Conservation (phyloP, 92 coral and sea anemone species). For the Epizoanthus rinbou region DNA sequence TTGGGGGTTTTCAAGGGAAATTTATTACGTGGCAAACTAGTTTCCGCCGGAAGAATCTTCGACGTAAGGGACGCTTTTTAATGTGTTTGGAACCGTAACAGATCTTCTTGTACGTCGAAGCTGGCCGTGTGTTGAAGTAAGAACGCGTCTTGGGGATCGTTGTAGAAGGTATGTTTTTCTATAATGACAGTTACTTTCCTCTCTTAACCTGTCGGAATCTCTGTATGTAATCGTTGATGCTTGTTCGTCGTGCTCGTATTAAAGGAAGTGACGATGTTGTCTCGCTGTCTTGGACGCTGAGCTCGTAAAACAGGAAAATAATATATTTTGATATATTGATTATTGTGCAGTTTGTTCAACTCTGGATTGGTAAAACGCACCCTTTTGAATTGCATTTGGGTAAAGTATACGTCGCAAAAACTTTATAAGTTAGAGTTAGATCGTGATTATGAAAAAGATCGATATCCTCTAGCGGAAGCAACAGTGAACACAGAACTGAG, state of each 20-base stretch:
- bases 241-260: not conserved
- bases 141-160: not conserved
- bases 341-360: constrained; percentile 2
- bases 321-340: too few relatives aligned
- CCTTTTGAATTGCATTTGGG: not conserved
- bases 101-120: not conserved
- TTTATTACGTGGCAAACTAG: constrained; percentile 41
- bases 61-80: constrained; percentile 27
- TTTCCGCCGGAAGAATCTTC: constrained; percentile 50
- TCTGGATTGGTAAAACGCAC: not conserved
- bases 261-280: constrained; percentile 42
- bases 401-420: not conserved
- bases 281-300: too few relatives aligned
- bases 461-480: not conserved
- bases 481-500: not conserved
- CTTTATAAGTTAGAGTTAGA: not conserved
- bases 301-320: constrained; percentile 8
- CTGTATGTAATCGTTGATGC: not conserved
- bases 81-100: constrained; percentile 17
- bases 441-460: not conserved
- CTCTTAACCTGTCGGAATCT: not conserved
- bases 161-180: constrained; percentile 23
- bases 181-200: not conserved
- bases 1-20: not conserved
- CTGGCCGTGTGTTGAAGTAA: not conserved